Evolutionary conservation across 2,797 vertebrate species (phyloP).

Genomic region (Aulostomus chinensis): DNA sequence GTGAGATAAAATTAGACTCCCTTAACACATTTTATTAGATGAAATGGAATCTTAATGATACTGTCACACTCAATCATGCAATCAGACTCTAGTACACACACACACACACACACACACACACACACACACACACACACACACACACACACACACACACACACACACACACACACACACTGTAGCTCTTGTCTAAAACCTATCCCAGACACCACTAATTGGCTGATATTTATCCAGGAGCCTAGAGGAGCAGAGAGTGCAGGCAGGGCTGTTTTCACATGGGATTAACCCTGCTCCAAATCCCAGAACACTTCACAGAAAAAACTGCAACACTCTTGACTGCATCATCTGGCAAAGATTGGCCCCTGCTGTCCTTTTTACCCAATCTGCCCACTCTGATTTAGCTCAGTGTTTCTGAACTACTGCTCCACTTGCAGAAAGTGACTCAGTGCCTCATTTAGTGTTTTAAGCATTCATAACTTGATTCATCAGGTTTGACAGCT

Average conservation of each 20-base stretch:
- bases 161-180: not conserved
- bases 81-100: too few species aligned
- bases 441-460: too few species aligned
- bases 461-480: too few species aligned
- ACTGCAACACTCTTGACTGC: too few species aligned
- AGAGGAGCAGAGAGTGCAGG: slow-evolving; percentile 60
- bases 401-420: slow-evolving; percentile 17
- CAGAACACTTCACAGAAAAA: slow-evolving; percentile 54
- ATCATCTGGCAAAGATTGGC: slow-evolving; percentile 62
- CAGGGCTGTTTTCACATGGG: slow-evolving; percentile 74
- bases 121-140: not conserved
- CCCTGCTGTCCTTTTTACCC: slow-evolving; percentile 42
- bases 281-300: slow-evolving; percentile 69
- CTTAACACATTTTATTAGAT: too few species aligned
- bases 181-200: slow-evolving; percentile 42
- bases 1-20: slow-evolving; percentile 57
- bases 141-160: slow-evolving; percentile 9
- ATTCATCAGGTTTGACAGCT: too few species aligned
- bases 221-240: slow-evolving; percentile 70
- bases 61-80: too few species aligned
- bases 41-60: too few species aligned
- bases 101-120: not conserved
- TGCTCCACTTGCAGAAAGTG: too few species aligned
- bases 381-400: slow-evolving; percentile 16
- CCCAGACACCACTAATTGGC: slow-evolving; percentile 74